Base-by-base conservation (phyloP, 1,140 invertebrate species). In the Magallana ariakensis region DNA sequence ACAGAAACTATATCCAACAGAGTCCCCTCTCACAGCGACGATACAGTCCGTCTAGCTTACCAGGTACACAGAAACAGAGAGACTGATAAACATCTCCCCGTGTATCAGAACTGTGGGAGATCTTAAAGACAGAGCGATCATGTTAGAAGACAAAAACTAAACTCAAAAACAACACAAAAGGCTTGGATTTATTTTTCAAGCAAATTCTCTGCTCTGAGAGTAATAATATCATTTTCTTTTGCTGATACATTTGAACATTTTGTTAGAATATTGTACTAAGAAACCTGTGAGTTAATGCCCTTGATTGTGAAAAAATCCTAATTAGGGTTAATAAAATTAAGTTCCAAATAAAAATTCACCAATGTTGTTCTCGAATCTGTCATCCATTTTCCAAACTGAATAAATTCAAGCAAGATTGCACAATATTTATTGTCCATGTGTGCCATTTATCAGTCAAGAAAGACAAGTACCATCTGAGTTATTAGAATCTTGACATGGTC, bases 1-100 rank as follows among this genome's bases (percentile, higher is more conserved):
- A 93, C 58, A 60, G 92, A n/a, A 90, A 89, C 53, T 87, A 89
- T 19, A 90, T 90, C 83, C 90, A 91, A 70, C 89, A 91, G 75
- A 90, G 87, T 85, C 89, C 88, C 16, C 62, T 89, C 26, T 85
- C 87, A 84, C 86, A 87, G 33, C 87, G 92, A 80, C 83, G 91
- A 85, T 92, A 90, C 84, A 93, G 92, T 85, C 90, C 92, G 10
- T 89, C 90, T 62, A 90, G 90, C 85, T 86, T 92, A 75, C 89
- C 91, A 85, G 91, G 91, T 93, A 75, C 83, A 75, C 22, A 5
- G 15, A 57, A 33, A 19, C 60, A 46, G 33, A 46, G 33, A 46
- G 33, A 4, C 33, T 46, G 33, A 46, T 46, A 46, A 46, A 46
- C 33, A 46, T 46, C 33, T 62, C 15, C 19, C 19, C 15, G 19